phyloP scores from a whole-genome alignment of 2,113 vertebrate species.

The Hypanus sabinus region DNA sequence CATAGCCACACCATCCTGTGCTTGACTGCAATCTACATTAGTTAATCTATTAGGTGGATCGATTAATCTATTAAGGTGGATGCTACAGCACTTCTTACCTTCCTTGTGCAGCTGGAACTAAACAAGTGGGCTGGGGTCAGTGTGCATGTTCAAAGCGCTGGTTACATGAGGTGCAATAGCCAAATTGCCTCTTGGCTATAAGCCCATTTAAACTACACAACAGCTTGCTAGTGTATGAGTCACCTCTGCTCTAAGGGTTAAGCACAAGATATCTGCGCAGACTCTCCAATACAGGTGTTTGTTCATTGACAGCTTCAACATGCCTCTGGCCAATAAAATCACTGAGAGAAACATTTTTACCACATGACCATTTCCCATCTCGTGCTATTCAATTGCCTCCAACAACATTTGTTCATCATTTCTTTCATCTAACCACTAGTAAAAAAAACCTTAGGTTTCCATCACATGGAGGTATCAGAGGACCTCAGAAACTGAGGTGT shows the following conservation, averaged over 20 bases:
- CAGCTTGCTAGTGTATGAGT: not conserved
- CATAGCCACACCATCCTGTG: too few species aligned
- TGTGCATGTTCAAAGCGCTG: not conserved
- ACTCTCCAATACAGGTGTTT: not conserved
- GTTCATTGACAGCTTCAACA: not conserved
- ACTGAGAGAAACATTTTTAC: not conserved
- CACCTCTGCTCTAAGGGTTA: not conserved
- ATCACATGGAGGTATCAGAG: too few species aligned
- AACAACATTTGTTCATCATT: too few species aligned
- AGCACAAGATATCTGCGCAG: not conserved
- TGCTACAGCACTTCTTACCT: not conserved
- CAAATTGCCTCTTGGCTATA: not conserved
- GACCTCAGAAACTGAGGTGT: too few species aligned
- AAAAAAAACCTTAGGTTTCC: too few species aligned
- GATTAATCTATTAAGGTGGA: not conserved
- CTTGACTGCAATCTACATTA: too few species aligned
- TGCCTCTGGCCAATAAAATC: not conserved
- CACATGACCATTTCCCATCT: too few species aligned
- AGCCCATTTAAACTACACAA: not conserved
- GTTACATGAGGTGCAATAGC: not conserved
- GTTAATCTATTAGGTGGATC: too few species aligned
- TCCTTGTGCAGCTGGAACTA: too few species aligned
- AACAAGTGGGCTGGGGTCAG: not conserved
- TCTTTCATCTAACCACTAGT: too few species aligned
- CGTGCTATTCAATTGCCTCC: too few species aligned